phyloP scores from a whole-genome alignment of 2,113 vertebrate genomes.

The Labeo rohita region DNA sequence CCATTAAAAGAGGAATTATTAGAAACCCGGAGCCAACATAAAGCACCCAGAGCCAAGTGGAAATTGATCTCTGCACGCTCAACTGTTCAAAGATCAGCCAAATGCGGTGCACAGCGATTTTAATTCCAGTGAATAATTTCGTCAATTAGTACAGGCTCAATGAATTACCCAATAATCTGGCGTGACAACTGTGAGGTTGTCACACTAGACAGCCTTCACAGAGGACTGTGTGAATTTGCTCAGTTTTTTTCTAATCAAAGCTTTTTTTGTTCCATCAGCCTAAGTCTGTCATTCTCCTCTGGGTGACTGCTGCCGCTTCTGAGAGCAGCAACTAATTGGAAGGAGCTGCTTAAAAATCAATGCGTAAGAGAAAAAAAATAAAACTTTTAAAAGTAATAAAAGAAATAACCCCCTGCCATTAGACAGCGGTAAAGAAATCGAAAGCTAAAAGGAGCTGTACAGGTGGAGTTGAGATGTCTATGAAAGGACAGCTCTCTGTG shows the following conservation, averaged over 20 bases:
- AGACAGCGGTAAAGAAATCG: background rate
- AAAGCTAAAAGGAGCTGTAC: background rate
- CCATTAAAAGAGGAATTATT: conserved; percentile 22
- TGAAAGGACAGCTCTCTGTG: background rate
- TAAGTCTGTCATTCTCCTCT: conserved; percentile 21
- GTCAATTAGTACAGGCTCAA: conserved; percentile 44
- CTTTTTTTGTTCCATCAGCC: conserved; percentile 26
- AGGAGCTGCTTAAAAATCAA: conserved; percentile 25
- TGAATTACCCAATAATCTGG: conserved; percentile 43
- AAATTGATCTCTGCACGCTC: conserved; percentile 12
- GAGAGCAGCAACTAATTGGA: conserved; percentile 14
- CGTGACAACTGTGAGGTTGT: conserved; percentile 32
- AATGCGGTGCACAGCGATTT: background rate
- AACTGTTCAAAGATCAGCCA: conserved; percentile 9
- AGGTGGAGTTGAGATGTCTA: conserved; percentile 1
- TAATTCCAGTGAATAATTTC: conserved; percentile 38
- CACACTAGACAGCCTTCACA: conserved; percentile 15
- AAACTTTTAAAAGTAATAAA: background rate
- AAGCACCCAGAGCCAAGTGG: background rate
- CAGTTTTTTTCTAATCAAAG: conserved; percentile 32
- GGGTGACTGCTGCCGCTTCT: background rate
- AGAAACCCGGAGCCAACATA: background rate
- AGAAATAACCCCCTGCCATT: background rate
- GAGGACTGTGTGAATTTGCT: conserved; percentile 21
- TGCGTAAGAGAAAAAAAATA: background rate